Evolutionary conservation across 2,797 vertebrate species (phyloP), one percentile per base, ranked within the genome.

Genomic region (Austrolebias charrua): DNA sequence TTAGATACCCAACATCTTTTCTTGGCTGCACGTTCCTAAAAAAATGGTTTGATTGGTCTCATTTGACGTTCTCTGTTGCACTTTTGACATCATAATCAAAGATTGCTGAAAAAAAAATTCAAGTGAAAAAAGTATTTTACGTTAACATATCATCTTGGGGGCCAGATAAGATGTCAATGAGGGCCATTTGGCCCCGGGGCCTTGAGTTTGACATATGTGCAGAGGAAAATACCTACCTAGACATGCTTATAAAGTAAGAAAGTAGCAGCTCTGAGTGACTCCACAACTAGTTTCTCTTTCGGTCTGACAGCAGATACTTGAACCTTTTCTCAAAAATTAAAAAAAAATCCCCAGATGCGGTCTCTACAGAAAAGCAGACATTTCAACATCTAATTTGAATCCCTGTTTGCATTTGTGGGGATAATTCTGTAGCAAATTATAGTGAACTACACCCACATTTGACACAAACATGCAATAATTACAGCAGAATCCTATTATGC

Each of bases 191-290:
- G 24, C 24, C 24, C 24, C 24, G 2, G 24, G 24, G 24, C 24
- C 24, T 24, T 24, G 24, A 24, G 24, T 24, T 24, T 24, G 24
- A 24, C 24, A 24, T 24, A 24, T 24, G 24, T 24, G 24, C 24
- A 24, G 49, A 55, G 59, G 59, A 64, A 84, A 81, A 74, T 75
- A 43, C 69, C 55, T 75, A 43, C 69, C 55, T 33, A 20, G 19
- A 44, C 51, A 57, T 47, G 19, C 18, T 19, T 15, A 3, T 63
- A 20, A 24, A 45, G 20, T 15, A 4, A 48, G 13, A 20, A 45
- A 15, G 12, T 24, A 58, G 16, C 1, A 5, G 35, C 9, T 38
- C 1, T 13, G 3, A 24, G 24, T 1, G 13, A 18, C n/a, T 42
- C 33, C 15, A 55, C 15, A 44, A 16, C 16, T 44, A 47, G 38